phyloP scores from a whole-genome alignment of 2,113 vertebrate species.

The Pterocles gutturalis region DNA sequence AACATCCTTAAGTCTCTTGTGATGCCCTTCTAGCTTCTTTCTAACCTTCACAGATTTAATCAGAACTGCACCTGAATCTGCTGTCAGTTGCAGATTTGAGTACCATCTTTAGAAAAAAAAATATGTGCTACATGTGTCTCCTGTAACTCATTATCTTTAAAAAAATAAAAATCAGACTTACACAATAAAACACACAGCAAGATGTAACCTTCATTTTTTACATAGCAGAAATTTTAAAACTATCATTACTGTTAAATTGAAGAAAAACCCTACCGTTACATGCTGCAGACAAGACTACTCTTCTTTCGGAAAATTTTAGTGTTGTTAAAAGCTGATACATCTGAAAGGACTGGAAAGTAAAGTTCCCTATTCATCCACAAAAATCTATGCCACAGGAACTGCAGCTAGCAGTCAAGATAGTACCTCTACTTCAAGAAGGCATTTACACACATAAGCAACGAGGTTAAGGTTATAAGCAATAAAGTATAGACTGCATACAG shows the following conservation, averaged over 20 bases:
- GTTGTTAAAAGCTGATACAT: not conserved
- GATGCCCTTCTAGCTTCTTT: not conserved
- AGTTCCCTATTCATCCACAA: not conserved
- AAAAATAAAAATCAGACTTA: not conserved
- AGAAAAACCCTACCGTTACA: not conserved
- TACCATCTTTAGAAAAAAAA: not conserved
- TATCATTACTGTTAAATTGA: not conserved
- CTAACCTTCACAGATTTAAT: not conserved
- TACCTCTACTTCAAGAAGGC: not conserved
- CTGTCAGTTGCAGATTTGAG: not conserved
- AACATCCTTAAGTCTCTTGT: not conserved
- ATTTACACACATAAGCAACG: not conserved
- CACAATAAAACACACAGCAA: not conserved
- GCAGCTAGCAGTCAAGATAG: not conserved
- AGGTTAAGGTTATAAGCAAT: not conserved
- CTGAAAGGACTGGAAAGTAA: not conserved
- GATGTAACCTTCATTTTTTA: not conserved
- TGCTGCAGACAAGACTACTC: not conserved
- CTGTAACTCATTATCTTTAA: not conserved
- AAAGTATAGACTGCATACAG: not conserved
- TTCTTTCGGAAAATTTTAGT: not conserved
- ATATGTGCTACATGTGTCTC: not conserved
- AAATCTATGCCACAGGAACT: not conserved
- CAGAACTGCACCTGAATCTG: not conserved
- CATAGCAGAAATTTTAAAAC: not conserved